Conservation (phyloP, 2,113 vertebrate genomes). For the Platysternon megacephalum region DNA sequence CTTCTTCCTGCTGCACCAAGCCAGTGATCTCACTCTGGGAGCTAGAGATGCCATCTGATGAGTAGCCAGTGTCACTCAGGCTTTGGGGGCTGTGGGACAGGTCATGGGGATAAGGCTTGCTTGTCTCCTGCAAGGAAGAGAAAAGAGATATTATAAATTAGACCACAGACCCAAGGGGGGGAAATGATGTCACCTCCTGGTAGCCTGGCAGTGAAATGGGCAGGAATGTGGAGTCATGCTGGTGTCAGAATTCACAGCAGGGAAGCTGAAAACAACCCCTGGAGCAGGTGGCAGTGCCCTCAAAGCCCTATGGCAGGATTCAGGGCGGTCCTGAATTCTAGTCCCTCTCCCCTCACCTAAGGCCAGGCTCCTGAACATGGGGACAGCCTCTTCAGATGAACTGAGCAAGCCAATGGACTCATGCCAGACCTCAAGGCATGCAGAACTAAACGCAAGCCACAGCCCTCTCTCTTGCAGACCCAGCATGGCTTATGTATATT, state of each 20-base stretch:
- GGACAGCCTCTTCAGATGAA: neutral
- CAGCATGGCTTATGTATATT: neutral
- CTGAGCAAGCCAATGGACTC: neutral
- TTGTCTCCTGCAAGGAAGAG: slow-evolving; percentile 82
- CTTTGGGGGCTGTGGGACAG: slow-evolving; percentile 93
- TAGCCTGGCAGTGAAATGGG: too few relatives aligned
- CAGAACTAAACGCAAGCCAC: neutral
- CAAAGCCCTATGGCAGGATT: neutral
- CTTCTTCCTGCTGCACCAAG: slow-evolving; percentile 90
- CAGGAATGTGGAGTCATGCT: too few relatives aligned
- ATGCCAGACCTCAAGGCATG: neutral
- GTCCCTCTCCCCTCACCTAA: neutral
- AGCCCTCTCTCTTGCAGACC: neutral
- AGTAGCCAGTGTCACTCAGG: slow-evolving; percentile 97
- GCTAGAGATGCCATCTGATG: slow-evolving; percentile 95
- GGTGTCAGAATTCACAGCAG: neutral
- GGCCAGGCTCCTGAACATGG: neutral
- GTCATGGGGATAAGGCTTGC: slow-evolving; percentile 93
- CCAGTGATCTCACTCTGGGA: slow-evolving; percentile 96
- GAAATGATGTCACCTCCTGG: neutral
- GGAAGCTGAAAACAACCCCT: neutral
- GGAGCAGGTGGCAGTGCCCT: neutral
- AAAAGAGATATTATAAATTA: slow-evolving; percentile 24
- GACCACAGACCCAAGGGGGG: neutral
- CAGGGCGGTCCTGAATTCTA: neutral